Percentiles rank a stretch among this genome's conserved stretches.
phyloP scores from a whole-genome alignment of 2,797 vertebrate species.

The Myripristis murdjan region DNA sequence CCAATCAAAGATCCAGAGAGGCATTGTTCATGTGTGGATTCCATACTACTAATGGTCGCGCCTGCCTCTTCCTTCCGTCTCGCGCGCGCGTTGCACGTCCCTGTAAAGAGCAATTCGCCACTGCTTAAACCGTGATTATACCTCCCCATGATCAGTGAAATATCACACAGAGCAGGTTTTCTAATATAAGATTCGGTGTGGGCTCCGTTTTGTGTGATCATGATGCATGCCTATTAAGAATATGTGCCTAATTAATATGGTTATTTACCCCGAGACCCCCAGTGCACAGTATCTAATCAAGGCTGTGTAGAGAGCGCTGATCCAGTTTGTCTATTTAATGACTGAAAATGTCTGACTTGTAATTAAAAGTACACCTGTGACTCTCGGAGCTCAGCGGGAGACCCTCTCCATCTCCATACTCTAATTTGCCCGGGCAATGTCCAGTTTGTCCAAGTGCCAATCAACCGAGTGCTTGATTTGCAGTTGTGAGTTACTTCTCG shows the following conservation, averaged over 20 bases:
- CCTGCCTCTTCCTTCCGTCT: background rate
- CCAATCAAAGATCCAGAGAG: slow-evolving; percentile 6
- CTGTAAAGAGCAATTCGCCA: slow-evolving; percentile 19
- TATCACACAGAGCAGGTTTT: background rate
- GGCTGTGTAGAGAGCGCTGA: slow-evolving; percentile 21
- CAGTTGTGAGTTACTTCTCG: background rate
- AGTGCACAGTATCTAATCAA: slow-evolving; percentile 33
- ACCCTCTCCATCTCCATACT: slow-evolving; percentile 52
- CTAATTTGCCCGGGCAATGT: slow-evolving; percentile 59
- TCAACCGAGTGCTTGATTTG: slow-evolving; percentile 55
- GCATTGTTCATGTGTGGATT: background rate
- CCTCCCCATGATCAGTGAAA: background rate
- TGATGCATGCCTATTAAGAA: slow-evolving; percentile 17
- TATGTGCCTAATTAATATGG: slow-evolving; percentile 34
- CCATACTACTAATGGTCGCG: background rate
- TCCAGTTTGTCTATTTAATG: slow-evolving; percentile 56
- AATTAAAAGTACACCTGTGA: slow-evolving; percentile 79
- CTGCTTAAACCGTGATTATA: background rate
- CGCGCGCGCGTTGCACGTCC: background rate
- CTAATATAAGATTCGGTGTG: background rate
- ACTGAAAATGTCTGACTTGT: slow-evolving; percentile 64
- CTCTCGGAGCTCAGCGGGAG: slow-evolving; percentile 52
- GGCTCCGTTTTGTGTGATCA: slow-evolving; percentile 20
- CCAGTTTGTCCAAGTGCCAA: slow-evolving; percentile 58
- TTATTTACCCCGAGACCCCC: slow-evolving; percentile 57